Evolutionary conservation across 2,113 vertebrate species (phyloP).

Genomic region (Cinclus mexicanus): DNA sequence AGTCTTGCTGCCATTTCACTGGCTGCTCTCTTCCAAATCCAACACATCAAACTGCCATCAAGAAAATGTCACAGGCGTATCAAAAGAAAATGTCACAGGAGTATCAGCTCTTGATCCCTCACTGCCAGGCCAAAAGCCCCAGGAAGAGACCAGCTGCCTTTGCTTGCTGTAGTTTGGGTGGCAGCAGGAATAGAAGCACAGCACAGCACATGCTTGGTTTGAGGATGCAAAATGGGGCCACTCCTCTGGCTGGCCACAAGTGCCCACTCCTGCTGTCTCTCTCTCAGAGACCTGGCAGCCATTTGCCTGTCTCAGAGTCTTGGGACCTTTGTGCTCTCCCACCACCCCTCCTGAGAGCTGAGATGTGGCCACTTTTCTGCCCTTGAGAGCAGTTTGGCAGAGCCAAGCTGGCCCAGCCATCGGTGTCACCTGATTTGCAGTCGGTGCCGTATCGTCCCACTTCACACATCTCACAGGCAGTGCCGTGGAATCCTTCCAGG

Average conservation of each 20-base stretch:
- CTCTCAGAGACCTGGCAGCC: not conserved
- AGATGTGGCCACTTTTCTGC: not conserved
- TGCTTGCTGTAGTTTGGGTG: not conserved
- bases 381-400: not conserved
- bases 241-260: not conserved
- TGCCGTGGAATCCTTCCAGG: conserved; percentile 92
- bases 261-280: not conserved
- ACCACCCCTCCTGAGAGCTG: not conserved
- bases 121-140: not conserved
- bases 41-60: not conserved
- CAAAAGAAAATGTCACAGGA: not conserved
- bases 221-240: not conserved
- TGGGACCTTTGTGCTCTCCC: not conserved
- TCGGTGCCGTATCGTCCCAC: conserved; percentile 86
- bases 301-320: not conserved
- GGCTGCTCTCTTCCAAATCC: not conserved
- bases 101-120: not conserved
- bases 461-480: conserved; percentile 92
- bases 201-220: not conserved
- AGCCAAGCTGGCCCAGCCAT: not conserved
- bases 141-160: not conserved
- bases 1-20: not conserved
- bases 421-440: conserved; percentile 80
- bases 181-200: not conserved
- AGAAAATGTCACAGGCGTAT: not conserved